Evolutionary conservation across 2,113 vertebrate genomes (phyloP).

Genomic region (Silurus asotus): DNA sequence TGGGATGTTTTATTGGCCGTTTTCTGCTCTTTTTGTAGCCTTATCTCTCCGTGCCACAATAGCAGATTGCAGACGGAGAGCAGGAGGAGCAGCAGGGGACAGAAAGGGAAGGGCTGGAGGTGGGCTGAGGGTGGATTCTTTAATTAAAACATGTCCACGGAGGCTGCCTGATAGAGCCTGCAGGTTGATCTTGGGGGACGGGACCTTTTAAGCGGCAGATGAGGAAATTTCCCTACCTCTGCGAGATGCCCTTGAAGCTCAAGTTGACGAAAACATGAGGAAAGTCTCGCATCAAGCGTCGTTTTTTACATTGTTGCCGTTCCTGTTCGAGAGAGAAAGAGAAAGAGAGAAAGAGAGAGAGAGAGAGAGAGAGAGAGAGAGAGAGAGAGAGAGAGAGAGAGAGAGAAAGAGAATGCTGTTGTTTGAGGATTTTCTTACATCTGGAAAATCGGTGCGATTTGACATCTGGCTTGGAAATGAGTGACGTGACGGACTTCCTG

Average conservation of each 20-base stretch:
- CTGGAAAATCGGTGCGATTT: background rate
- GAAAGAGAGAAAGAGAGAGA: background rate
- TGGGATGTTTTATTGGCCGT: constrained; percentile 58
- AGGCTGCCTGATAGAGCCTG: constrained; percentile 11
- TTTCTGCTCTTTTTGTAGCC: constrained; percentile 47
- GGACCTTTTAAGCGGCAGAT: constrained; percentile 36
- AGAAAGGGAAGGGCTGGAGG: constrained; percentile 26
- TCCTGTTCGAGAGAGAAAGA: background rate
- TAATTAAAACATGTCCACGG: constrained; percentile 42
- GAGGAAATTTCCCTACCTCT: background rate
- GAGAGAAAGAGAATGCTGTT: background rate
- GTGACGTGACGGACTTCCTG: background rate
- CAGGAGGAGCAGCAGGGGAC: constrained; percentile 25
- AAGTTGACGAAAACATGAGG: background rate
- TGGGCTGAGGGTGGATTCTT: constrained; percentile 34
- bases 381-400: background rate
- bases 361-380: background rate
- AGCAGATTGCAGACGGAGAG: constrained; percentile 28
- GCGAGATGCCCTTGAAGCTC: constrained; percentile 11
- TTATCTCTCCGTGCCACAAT: constrained; percentile 44
- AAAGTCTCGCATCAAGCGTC: constrained; percentile 8
- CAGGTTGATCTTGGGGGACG: constrained; percentile 18
- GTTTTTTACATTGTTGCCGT: background rate
- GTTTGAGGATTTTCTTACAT: background rate
- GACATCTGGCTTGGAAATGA: background rate